Conservation (phyloP, 2,888 invertebrate species). For the Nephrotoma flavescens region DNA sequence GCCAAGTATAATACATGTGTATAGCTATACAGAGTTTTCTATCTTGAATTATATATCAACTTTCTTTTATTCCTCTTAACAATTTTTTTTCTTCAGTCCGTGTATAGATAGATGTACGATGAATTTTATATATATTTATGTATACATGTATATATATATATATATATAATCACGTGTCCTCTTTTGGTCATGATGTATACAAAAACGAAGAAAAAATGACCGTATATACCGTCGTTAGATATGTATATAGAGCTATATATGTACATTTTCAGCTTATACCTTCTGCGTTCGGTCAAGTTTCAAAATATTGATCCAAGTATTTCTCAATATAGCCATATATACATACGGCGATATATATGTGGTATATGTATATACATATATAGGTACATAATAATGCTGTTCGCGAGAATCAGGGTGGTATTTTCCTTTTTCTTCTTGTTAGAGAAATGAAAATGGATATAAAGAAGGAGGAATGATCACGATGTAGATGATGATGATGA, state of each 20-base stretch:
- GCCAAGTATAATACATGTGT: not conserved
- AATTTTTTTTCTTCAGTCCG: not conserved
- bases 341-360: not conserved
- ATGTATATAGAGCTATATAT: not conserved
- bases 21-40: not conserved
- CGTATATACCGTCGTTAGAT: not conserved
- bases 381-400: slow-evolving; percentile 5
- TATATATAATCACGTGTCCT: not conserved
- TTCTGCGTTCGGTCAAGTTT: slow-evolving; percentile 7
- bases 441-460: not conserved
- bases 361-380: not conserved
- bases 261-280: slow-evolving; percentile 1
- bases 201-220: not conserved
- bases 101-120: slow-evolving; percentile 1
- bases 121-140: not conserved
- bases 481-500: slow-evolving; percentile 6
- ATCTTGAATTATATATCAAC: not conserved
- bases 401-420: slow-evolving; percentile 5
- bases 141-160: not conserved
- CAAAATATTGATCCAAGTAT: slow-evolving; percentile 6
- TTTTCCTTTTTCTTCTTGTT: not conserved
- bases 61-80: not conserved
- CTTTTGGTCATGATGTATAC: slow-evolving; percentile 4
- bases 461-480: slow-evolving; percentile 3
- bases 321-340: slow-evolving; percentile 1